Evolutionary conservation across 2,113 vertebrate genomes (phyloP).

Genomic region (Menidia beryllina): DNA sequence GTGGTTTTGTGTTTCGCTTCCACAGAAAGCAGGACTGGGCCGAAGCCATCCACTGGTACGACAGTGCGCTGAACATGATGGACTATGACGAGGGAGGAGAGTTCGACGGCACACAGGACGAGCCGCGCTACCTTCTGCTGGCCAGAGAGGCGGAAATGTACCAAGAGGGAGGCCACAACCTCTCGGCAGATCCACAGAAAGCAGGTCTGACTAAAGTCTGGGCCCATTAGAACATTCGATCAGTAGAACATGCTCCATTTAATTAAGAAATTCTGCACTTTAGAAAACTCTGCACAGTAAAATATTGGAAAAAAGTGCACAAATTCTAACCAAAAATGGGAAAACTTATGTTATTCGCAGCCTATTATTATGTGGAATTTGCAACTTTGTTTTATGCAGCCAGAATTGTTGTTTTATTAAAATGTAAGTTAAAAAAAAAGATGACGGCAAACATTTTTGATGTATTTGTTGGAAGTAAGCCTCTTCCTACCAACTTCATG

Average conservation of each 20-base stretch:
- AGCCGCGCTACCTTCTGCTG: conserved; percentile 89
- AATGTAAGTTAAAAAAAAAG: not conserved
- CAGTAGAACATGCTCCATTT: too few relatives aligned
- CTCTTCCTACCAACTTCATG: too few relatives aligned
- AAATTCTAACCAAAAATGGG: not conserved
- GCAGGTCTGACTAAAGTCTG: conserved; percentile 88
- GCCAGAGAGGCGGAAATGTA: conserved; percentile 93
- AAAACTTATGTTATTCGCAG: not conserved
- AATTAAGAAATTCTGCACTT: too few relatives aligned
- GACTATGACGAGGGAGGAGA: conserved; percentile 96
- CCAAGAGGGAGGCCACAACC: conserved; percentile 82
- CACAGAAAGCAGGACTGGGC: conserved; percentile 88
- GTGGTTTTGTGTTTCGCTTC: not conserved
- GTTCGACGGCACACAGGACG: conserved; percentile 92
- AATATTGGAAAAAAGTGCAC: too few relatives aligned
- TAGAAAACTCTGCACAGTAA: too few relatives aligned
- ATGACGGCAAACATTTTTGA: not conserved
- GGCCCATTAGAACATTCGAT: not conserved
- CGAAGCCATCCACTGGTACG: conserved; percentile 91
- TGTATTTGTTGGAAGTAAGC: not conserved
- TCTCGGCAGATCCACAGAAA: conserved; percentile 87
- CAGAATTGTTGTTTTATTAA: not conserved
- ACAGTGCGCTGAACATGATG: conserved; percentile 86
- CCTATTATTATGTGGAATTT: not conserved
- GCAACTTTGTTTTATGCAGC: too few relatives aligned